A percentile compares a stretch with the other conserved stretches of the same genome.
Conservation (phyloP, 2,888 invertebrate genomes). For the Acrocyrtus sp. region DNA sequence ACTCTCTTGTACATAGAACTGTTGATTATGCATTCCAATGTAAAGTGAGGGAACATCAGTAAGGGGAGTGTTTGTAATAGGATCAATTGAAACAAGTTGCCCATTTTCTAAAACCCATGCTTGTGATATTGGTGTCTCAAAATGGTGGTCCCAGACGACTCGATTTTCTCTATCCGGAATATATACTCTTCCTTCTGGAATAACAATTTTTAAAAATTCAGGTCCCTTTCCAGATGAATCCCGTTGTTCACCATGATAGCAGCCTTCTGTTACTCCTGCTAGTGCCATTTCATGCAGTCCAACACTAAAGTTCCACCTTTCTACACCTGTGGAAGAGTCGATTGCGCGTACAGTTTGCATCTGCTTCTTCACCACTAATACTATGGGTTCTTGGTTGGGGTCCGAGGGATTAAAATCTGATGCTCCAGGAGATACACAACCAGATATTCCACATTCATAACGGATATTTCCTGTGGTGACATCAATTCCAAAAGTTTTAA, state of each 20-base stretch:
- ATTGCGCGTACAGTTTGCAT: conserved; percentile 91
- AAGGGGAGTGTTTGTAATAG: conserved; percentile 71
- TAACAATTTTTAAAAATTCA: conserved; percentile 74
- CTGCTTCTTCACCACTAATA: conserved; percentile 82
- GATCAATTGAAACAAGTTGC: conserved; percentile 76
- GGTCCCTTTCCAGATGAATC: conserved; percentile 64
- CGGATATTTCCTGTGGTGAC: conserved; percentile 76
- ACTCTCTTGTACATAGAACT: conserved; percentile 67
- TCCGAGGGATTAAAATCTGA: conserved; percentile 65
- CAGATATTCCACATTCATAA: conserved; percentile 81
- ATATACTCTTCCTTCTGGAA: conserved; percentile 79
- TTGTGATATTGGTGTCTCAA: conserved; percentile 85
- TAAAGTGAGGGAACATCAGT: conserved; percentile 76
- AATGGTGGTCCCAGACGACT: conserved; percentile 78
- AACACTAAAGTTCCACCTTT: conserved; percentile 98
- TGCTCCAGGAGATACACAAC: conserved; percentile 77
- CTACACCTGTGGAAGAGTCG: conserved; percentile 84
- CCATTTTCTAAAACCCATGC: conserved; percentile 84
- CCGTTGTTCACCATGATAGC: conserved; percentile 44
- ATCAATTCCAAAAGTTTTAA: conserved; percentile 86
- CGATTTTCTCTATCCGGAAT: conserved; percentile 71
- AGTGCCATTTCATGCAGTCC: conserved; percentile 81
- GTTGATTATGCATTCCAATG: conserved; percentile 83
- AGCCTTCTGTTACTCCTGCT: conserved; percentile 59
- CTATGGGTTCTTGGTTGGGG: conserved; percentile 66